A percentile compares a stretch with the other conserved stretches of the same genome.
Conservation (phyloP, 2,113 vertebrate genomes). For the Triplophysa tibetana region DNA sequence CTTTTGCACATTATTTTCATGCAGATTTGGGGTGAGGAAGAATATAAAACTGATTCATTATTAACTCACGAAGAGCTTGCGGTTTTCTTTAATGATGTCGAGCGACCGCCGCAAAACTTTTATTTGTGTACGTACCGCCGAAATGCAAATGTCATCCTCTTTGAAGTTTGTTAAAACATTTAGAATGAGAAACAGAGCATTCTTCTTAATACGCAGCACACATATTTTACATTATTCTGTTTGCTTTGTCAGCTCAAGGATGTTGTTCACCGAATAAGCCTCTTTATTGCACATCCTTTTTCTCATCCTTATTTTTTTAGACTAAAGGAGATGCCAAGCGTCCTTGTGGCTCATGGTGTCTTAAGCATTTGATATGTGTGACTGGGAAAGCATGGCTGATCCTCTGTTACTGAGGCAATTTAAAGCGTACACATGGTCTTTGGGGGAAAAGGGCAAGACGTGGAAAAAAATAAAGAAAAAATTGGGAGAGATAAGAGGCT, state of each 20-base stretch:
- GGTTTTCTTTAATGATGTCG: not conserved
- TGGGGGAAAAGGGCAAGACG: conserved; percentile 61
- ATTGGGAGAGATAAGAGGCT: conserved; percentile 58
- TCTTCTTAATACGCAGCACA: conserved; percentile 24
- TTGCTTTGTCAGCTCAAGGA: conserved; percentile 54
- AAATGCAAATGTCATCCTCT: conserved; percentile 40
- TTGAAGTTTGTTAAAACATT: conserved; percentile 54
- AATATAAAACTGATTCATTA: conserved; percentile 18
- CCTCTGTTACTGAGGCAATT: conserved; percentile 68
- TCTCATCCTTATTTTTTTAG: conserved; percentile 54
- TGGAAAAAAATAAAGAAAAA: conserved; percentile 58
- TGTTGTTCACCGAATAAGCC: conserved; percentile 47
- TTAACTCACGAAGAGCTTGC: not conserved
- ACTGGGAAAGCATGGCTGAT: conserved; percentile 72
- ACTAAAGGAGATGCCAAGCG: conserved; percentile 60
- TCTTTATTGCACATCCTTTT: conserved; percentile 44
- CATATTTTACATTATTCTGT: conserved; percentile 55
- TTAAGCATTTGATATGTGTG: conserved; percentile 72
- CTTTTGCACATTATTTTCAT: not conserved
- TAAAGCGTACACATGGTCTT: conserved; percentile 62
- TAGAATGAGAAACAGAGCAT: conserved; percentile 46
- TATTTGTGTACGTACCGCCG: conserved; percentile 10
- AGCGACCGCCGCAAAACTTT: not conserved
- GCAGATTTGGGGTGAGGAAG: conserved; percentile 17
- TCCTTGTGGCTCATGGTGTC: conserved; percentile 64